phyloP scores from a whole-genome alignment of 2,888 invertebrate genomes.

The Eupeodes latifasciatus region DNA sequence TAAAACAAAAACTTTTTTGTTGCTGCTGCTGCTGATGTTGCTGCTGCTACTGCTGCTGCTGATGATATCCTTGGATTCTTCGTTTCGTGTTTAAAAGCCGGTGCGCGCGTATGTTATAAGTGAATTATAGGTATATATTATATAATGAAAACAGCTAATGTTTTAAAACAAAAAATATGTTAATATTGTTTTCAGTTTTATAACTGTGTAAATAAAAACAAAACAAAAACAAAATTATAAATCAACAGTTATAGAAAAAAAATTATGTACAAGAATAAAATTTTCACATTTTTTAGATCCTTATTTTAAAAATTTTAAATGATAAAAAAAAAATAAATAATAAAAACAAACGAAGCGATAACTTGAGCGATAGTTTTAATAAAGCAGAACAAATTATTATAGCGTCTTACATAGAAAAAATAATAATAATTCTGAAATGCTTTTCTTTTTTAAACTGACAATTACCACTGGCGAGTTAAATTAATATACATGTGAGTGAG shows the following conservation, averaged over 20 bases:
- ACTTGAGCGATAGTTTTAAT: constrained; percentile 69
- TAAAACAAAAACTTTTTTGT: constrained; percentile 7
- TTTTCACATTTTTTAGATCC: constrained; percentile 64
- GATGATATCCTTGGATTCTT: constrained; percentile 29
- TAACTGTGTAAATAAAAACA: constrained; percentile 44
- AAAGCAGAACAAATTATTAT: constrained; percentile 40
- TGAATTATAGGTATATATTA: constrained; percentile 39
- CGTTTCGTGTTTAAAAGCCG: constrained; percentile 51
- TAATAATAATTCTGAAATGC: no score
- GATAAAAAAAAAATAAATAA: constrained; percentile 9
- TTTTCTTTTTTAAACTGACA: no score
- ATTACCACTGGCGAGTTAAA: no score
- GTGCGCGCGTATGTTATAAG: constrained; percentile 60
- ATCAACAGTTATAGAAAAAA: constrained; percentile 32
- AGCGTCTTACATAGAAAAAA: constrained; percentile 9
- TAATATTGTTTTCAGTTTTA: constrained; percentile 59
- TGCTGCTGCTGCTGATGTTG: constrained; percentile 22
- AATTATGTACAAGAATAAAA: constrained; percentile 41
- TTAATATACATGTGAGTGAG: no score
- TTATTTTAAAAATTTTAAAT: constrained; percentile 59
- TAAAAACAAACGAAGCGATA: constrained; percentile 38
- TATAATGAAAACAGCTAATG: constrained; percentile 23
- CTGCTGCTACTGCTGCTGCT: constrained; percentile 46
- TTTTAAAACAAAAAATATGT: constrained; percentile 33
- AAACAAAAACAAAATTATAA: constrained; percentile 16